Conservation (phyloP, 2,113 vertebrate genomes). For the Zosterops pallidus region DNA sequence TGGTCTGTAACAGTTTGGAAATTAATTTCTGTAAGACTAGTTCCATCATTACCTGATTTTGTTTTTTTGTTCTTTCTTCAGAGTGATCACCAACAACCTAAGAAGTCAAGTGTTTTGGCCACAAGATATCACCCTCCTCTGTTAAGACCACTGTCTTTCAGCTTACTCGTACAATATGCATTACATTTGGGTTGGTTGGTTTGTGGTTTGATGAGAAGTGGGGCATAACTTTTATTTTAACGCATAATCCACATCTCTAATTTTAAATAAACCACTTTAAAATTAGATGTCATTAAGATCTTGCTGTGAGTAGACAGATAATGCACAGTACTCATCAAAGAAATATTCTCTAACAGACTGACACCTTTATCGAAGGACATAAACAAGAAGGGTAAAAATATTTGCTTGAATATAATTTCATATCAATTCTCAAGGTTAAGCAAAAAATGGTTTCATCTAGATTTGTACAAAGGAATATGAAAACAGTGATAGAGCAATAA, state of each 20-base stretch:
- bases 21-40: not conserved
- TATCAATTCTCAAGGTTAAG: not conserved
- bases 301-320: not conserved
- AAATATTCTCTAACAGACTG: not conserved
- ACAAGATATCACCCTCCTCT: not conserved
- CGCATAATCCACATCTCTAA: not conserved
- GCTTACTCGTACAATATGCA: not conserved
- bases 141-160: not conserved
- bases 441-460: not conserved
- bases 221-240: not conserved
- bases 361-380: not conserved
- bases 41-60: rapidly evolving
- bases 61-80: not conserved
- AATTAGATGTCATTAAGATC: not conserved
- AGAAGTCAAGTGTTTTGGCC: not conserved
- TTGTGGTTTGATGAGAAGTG: not conserved
- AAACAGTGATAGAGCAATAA: not conserved
- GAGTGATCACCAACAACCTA: not conserved
- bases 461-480: not conserved
- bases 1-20: not conserved
- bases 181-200: not conserved
- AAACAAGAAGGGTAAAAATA: not conserved
- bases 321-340: not conserved
- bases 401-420: not conserved
- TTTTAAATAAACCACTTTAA: not conserved